These are phyloP conservation scores for Electrona antarctica DNA, from an alignment of 2,113 vertebrate species.

Conservation along the genomic window DNA sequence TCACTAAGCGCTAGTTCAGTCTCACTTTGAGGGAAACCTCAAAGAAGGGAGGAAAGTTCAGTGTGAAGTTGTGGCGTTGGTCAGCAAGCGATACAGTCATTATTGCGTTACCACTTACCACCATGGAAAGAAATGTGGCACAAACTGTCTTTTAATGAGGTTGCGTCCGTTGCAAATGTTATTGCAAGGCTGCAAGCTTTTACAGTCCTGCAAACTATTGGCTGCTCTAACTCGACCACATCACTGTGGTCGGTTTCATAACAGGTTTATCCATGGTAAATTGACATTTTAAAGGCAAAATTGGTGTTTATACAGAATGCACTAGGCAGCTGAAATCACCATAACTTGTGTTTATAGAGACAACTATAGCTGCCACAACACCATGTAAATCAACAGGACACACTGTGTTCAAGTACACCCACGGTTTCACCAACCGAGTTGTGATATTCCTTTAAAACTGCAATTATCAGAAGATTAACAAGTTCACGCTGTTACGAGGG, in stretches of 20 bases:
- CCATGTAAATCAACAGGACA: slow-evolving; percentile 31
- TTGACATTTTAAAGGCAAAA: slow-evolving; percentile 16
- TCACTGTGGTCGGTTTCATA: slow-evolving; percentile 9
- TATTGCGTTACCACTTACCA: slow-evolving; percentile 37
- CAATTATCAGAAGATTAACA: slow-evolving; percentile 80
- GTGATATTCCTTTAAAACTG: slow-evolving; percentile 70
- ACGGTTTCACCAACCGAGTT: slow-evolving; percentile 61
- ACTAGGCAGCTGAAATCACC: slow-evolving; percentile 2
- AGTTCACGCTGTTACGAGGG: slow-evolving; percentile 72
- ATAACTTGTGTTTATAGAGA: not conserved
- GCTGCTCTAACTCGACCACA: slow-evolving; percentile 36
- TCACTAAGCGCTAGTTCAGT: slow-evolving; percentile 86
- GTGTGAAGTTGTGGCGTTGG: slow-evolving; percentile 88
- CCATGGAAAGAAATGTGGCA: slow-evolving; percentile 49
- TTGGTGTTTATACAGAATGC: not conserved
- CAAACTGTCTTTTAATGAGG: slow-evolving; percentile 54
- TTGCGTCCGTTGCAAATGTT: slow-evolving; percentile 4
- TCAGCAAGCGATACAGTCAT: slow-evolving; percentile 82
- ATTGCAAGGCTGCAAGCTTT: not conserved
- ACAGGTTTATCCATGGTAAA: slow-evolving; percentile 5
- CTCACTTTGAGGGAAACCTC: slow-evolving; percentile 86
- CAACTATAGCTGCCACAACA: slow-evolving; percentile 21
- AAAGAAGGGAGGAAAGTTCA: slow-evolving; percentile 83
- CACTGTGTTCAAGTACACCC: slow-evolving; percentile 39
- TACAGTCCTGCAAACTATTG: slow-evolving; percentile 34